These are phyloP conservation scores for Entelurus aequoreus DNA, from an alignment of 2,113 vertebrate genomes.

Conservation along the genomic window DNA sequence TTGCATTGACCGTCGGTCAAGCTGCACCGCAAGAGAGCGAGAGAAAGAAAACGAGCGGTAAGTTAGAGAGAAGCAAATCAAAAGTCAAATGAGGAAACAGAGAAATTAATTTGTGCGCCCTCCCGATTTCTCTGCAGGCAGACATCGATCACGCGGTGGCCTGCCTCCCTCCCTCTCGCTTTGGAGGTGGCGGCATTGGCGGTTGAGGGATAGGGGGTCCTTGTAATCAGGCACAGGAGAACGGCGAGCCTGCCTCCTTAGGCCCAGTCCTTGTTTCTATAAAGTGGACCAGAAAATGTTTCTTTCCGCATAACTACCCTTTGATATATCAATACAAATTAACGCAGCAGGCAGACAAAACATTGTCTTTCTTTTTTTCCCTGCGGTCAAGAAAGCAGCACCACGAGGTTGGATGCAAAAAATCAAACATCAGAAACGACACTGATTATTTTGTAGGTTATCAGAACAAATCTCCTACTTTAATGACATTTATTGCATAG, in stretches of 20 bases:
- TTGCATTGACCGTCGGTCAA: slow-evolving; percentile 36
- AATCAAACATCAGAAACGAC: too few species aligned
- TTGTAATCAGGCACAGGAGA: slow-evolving; percentile 67
- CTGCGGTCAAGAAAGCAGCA: too few species aligned
- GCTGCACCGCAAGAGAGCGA: slow-evolving; percentile 38
- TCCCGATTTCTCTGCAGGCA: slow-evolving; percentile 74
- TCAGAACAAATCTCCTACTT: neutral
- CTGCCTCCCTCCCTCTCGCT: slow-evolving; percentile 50
- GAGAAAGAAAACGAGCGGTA: neutral
- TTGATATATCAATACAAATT: slow-evolving; percentile 43
- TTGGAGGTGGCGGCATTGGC: slow-evolving; percentile 53
- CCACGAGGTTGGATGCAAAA: too few species aligned
- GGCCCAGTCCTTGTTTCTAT: slow-evolving; percentile 56
- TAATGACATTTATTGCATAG: too few species aligned
- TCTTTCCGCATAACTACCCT: slow-evolving; percentile 35
- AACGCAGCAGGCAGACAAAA: slow-evolving; percentile 20
- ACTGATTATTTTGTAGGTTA: too few species aligned
- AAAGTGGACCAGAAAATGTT: slow-evolving; percentile 35
- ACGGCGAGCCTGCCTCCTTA: slow-evolving; percentile 56
- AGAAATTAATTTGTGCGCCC: slow-evolving; percentile 74
- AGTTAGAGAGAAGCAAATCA: slow-evolving; percentile 56
- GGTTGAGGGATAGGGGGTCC: slow-evolving; percentile 60
- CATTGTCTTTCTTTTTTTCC: slow-evolving; percentile 1
- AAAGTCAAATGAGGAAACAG: slow-evolving; percentile 73
- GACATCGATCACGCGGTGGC: slow-evolving; percentile 70